Conservation (phyloP, 2,113 vertebrate genomes). For the Thunnus thynnus region DNA sequence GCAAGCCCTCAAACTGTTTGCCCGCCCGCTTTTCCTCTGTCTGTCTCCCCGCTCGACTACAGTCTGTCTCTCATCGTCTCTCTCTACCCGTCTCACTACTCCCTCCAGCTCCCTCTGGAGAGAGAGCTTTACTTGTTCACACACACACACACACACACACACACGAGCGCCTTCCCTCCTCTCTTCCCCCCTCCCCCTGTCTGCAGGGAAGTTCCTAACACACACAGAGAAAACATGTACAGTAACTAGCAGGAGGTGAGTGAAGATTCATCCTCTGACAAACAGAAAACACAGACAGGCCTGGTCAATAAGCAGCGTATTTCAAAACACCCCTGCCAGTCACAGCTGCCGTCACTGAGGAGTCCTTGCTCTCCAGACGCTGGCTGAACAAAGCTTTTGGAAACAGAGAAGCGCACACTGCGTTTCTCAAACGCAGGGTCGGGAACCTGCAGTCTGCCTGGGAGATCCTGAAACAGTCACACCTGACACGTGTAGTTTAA, state of each 20-base stretch:
- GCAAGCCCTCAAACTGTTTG: constrained; percentile 53
- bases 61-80: constrained; percentile 37
- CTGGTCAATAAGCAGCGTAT: constrained; percentile 45
- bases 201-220: constrained; percentile 56
- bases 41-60: constrained; percentile 17
- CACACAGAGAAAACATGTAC: constrained; percentile 43
- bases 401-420: constrained; percentile 22
- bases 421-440: constrained; percentile 14
- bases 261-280: constrained; percentile 43
- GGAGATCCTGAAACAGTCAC: neutral
- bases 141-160: constrained; percentile 27
- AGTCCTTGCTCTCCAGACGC: constrained; percentile 21
- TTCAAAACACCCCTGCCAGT: constrained; percentile 40
- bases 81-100: constrained; percentile 34
- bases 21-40: constrained; percentile 1
- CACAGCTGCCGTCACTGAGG: constrained; percentile 48
- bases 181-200: constrained; percentile 35
- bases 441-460: neutral
- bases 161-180: constrained; percentile 27
- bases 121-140: constrained; percentile 53
- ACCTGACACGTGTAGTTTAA: constrained; percentile 25
- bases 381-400: constrained; percentile 28
- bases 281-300: constrained; percentile 19
- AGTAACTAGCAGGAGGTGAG: constrained; percentile 42
- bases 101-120: constrained; percentile 58